These are phyloP conservation scores for Thelaira solivaga DNA, from an alignment of 2,888 invertebrate genomes.

Conservation along the genomic window DNA sequence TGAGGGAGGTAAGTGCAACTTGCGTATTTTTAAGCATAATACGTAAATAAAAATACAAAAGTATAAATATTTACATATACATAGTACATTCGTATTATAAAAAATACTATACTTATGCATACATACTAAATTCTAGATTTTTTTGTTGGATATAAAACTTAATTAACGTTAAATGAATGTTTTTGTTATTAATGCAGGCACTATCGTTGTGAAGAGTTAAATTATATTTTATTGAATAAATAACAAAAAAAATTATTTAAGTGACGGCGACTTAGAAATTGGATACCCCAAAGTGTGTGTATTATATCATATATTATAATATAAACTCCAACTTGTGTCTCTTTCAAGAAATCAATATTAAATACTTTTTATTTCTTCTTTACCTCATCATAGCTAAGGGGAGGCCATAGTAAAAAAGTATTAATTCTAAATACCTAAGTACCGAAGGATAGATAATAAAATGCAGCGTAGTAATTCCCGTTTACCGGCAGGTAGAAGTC, in stretches of 20 bases:
- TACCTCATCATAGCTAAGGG: not conserved
- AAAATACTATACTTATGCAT: too few relatives aligned
- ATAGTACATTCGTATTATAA: too few relatives aligned
- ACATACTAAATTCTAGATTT: too few relatives aligned
- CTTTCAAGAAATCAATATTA: constrained; percentile 29
- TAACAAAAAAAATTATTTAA: not conserved
- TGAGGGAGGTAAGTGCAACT: constrained; percentile 30
- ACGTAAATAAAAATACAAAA: not conserved
- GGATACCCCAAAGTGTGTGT: not conserved
- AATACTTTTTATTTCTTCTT: not conserved
- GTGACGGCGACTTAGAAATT: constrained; percentile 10
- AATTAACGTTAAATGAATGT: not conserved
- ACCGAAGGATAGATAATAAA: not conserved
- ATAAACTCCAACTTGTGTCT: not conserved
- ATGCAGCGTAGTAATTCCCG: constrained; percentile 38
- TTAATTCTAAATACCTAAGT: not conserved
- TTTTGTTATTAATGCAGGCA: constrained; percentile 10
- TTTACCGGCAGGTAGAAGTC: not conserved
- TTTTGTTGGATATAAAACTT: not conserved
- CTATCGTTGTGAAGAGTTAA: not conserved
- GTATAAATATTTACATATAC: too few relatives aligned
- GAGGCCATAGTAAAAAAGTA: not conserved
- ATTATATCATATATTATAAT: not conserved
- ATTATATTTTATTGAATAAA: not conserved
- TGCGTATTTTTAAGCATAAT: not conserved